These are phyloP conservation scores for Leptopilina drosophilae DNA, from an alignment of 2,888 invertebrate genomes.

Conservation along the genomic window DNA sequence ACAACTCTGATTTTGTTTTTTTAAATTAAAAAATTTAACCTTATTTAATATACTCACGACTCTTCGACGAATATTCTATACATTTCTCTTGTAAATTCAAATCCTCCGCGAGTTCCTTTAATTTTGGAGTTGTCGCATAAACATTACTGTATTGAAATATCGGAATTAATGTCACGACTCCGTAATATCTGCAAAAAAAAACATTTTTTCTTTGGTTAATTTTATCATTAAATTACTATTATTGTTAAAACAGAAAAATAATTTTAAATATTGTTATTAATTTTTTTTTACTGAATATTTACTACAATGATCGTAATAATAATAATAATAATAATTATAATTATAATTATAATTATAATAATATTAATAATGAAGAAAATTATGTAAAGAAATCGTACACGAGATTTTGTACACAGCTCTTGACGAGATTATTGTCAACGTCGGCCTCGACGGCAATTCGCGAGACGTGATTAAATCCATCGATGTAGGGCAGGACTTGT, in stretches of 20 bases:
- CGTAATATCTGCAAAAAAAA: constrained; percentile 80
- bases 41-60: constrained; percentile 78
- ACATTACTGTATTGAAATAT: constrained; percentile 92
- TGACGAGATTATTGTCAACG: constrained; percentile 95
- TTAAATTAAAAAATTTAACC: background rate
- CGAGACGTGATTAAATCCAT: constrained; percentile 94
- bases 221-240: background rate
- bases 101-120: constrained; percentile 84
- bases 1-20: no score
- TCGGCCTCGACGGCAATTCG: constrained; percentile 93
- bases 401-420: constrained; percentile 95
- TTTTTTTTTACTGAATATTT: no score
- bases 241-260: no score
- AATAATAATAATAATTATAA: no score
- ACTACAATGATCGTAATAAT: no score
- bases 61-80: constrained; percentile 84
- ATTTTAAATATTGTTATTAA: no score
- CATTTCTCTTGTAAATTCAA: constrained; percentile 84
- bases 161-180: constrained; percentile 86
- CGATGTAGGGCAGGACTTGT: constrained; percentile 92
- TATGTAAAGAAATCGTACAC: constrained; percentile 79
- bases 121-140: constrained; percentile 87
- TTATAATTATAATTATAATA: no score
- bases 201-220: constrained; percentile 9
- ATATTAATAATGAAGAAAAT: background rate